phyloP scores from a whole-genome alignment of 2,888 invertebrate species.

The Drosophila greeni region DNA sequence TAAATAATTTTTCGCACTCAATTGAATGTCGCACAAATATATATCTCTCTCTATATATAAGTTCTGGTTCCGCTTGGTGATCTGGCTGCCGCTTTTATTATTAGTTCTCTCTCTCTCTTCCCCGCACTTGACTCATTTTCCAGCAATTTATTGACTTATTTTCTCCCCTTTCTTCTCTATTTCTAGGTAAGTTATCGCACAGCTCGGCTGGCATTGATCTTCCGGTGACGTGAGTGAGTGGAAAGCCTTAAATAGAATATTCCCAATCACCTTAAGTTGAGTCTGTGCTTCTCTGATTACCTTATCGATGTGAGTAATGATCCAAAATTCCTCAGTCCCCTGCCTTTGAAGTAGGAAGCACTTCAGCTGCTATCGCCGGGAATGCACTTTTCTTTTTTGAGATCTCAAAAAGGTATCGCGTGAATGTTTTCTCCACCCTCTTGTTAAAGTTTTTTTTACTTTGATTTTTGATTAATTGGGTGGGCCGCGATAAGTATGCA shows the following conservation, averaged over 20 bases:
- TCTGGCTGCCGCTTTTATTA: conserved; percentile 27
- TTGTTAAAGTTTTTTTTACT: conserved; percentile 25
- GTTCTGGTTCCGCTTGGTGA: conserved; percentile 47
- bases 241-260: conserved; percentile 27
- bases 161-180: conserved; percentile 35
- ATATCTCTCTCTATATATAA: conserved; percentile 2
- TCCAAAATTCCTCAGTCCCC: neutral
- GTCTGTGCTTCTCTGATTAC: conserved; percentile 28
- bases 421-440: conserved; percentile 42
- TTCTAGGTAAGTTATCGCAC: conserved; percentile 55
- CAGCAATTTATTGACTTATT: conserved; percentile 49
- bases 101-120: conserved; percentile 3
- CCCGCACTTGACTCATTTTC: conserved; percentile 40
- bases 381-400: conserved; percentile 16
- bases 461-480: conserved; percentile 64
- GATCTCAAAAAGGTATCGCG: conserved; percentile 50
- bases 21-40: conserved; percentile 52
- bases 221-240: conserved; percentile 49
- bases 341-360: conserved; percentile 43
- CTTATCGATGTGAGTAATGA: conserved; percentile 57
- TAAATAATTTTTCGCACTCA: conserved; percentile 54
- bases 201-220: conserved; percentile 17
- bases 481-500: conserved; percentile 52
- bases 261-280: conserved; percentile 16
- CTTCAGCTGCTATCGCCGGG: conserved; percentile 42